Evolutionary conservation across 2,797 vertebrate species (phyloP), one percentile per base, ranked within the genome.

Genomic region (Pseudotriccus pelzelni): DNA sequence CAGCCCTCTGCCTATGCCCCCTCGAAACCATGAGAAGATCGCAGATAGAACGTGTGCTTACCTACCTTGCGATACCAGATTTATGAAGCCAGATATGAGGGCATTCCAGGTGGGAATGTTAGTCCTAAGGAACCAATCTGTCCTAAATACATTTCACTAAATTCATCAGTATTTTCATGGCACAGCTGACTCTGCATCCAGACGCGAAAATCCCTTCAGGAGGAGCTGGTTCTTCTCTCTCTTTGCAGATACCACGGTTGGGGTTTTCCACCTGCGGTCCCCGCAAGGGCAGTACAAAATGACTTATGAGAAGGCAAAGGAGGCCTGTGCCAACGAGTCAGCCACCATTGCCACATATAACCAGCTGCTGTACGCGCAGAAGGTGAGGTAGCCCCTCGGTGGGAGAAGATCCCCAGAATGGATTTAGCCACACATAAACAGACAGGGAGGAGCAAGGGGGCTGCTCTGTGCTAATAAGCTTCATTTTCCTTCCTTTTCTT

Each of bases 311-410:
- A 96, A 96, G 53, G 99, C 99, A 44, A 97, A 88, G 72, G 96
- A 98, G 74, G 97, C 96, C 77, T 99, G 99, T 64, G 68, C 74
- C n/a, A 96, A 97, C 0, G 97, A 98, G 77, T 98, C 98, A 0
- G 99, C 98, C 18, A 89, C 88, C 19, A 32, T 99, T 4, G 99
- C 99, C 3, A 98, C 98, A 0, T 99, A 98, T 70, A 97, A 53
- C 55, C 99, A 99, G 97, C 98, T 99, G 75, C 97, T 98, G 78
- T 99, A 99, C 0, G 99, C 99, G 7, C 99, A 99, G 97, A 98
- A 99, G 99, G 99, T 99, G 87, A 95, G 59, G 34, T 5, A 53
- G 14, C 27, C 25, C 32, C 37, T 14, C 24, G 0, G 28, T 2
- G 1, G 32, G 22, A 87, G 17, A 24, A 68, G 15, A 64, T 12